Evolutionary conservation across 2,113 vertebrate genomes (phyloP).

Genomic region (Calonectris borealis): DNA sequence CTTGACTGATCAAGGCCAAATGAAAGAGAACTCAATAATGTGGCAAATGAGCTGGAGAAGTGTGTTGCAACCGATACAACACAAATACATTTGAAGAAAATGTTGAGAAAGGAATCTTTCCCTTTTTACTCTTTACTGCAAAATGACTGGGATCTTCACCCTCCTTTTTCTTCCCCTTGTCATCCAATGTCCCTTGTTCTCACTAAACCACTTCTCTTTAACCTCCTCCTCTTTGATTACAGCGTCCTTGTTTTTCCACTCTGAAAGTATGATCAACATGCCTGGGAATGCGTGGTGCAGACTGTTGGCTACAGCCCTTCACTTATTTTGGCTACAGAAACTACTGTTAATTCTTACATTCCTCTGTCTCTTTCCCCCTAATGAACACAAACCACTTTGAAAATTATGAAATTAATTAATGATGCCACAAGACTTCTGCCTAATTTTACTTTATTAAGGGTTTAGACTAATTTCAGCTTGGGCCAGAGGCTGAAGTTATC

Average conservation of each 20-base stretch:
- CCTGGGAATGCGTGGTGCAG: not conserved
- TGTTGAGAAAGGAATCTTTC: not conserved
- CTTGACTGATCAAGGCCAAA: not conserved
- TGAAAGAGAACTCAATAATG: not conserved
- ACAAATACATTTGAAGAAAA: not conserved
- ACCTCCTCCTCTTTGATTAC: not conserved
- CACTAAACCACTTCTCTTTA: not conserved
- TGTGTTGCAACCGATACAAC: not conserved
- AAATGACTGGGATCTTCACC: not conserved
- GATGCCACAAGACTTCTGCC: not conserved
- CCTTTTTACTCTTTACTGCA: not conserved
- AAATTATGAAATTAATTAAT: conserved; percentile 40
- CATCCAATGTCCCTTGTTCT: not conserved
- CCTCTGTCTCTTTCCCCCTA: not conserved
- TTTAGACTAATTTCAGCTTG: not conserved
- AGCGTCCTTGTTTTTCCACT: not conserved
- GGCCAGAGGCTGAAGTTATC: not conserved
- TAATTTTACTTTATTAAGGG: conserved; percentile 11
- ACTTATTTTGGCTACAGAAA: conserved; percentile 33
- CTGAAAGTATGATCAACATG: not conserved
- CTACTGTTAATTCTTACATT: conserved; percentile 24
- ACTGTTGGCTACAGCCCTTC: not conserved
- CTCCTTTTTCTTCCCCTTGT: not conserved
- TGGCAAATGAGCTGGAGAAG: not conserved
- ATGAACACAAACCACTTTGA: not conserved